Evolutionary conservation across 2,113 vertebrate genomes (phyloP).

Genomic region (Alces alces): DNA sequence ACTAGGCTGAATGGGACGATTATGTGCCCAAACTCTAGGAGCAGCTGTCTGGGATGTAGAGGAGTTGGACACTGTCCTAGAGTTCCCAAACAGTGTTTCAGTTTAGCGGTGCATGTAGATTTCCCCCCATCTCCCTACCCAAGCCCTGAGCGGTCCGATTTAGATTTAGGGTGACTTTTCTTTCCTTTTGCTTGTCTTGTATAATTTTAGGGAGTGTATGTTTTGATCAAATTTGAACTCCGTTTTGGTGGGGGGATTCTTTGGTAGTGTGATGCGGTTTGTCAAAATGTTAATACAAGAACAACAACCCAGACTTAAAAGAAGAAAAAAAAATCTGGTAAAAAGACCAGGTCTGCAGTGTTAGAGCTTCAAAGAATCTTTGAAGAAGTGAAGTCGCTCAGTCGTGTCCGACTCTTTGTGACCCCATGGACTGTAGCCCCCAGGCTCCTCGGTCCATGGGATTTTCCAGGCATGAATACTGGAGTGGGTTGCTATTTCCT

Average conservation of each 20-base stretch:
- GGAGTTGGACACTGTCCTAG: fast-evolving
- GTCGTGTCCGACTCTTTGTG: too few relatives aligned
- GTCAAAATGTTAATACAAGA: neutral
- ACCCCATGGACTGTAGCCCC: too few relatives aligned
- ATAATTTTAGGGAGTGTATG: neutral
- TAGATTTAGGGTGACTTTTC: neutral
- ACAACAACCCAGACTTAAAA: neutral
- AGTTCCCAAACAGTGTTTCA: neutral
- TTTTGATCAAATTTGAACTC: neutral
- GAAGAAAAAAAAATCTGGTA: neutral
- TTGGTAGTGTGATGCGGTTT: neutral
- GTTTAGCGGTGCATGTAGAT: neutral
- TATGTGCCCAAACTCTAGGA: constrained; percentile 95
- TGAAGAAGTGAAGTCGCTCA: too few relatives aligned
- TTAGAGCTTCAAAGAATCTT: neutral
- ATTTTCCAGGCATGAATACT: too few relatives aligned
- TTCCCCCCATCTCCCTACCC: neutral
- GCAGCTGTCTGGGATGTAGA: constrained; percentile 91
- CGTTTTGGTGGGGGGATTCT: neutral
- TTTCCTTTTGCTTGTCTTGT: neutral
- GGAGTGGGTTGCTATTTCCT: too few relatives aligned
- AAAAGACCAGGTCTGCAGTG: neutral
- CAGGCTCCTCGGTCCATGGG: too few relatives aligned
- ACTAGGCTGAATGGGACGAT: constrained; percentile 95
- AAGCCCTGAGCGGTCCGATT: neutral